These are phyloP conservation scores for Pheosia tremula DNA, from an alignment of 2,888 invertebrate genomes.

Conservation along the genomic window DNA sequence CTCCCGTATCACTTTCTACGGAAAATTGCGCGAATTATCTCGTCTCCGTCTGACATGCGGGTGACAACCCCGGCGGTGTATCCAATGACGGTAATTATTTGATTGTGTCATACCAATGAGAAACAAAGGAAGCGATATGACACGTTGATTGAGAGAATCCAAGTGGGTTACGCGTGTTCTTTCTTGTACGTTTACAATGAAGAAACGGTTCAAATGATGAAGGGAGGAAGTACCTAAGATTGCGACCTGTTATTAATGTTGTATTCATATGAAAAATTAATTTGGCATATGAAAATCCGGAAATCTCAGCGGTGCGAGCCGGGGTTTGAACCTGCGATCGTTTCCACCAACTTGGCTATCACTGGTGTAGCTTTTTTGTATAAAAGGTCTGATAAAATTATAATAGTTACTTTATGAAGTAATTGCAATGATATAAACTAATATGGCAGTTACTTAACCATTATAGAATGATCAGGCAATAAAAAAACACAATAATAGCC, in stretches of 20 bases:
- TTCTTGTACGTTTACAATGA: not conserved
- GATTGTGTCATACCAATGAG: not conserved
- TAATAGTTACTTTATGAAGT: no score
- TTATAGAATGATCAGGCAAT: not conserved
- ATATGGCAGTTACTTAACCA: not conserved
- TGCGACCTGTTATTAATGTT: no score
- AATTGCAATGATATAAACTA: no score
- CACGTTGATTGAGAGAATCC: not conserved
- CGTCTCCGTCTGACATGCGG: conserved; percentile 1
- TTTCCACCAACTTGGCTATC: no score
- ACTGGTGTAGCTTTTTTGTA: no score
- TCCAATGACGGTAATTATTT: conserved; percentile 2
- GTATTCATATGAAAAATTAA: no score
- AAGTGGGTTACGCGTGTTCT: not conserved
- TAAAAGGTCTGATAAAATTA: no score
- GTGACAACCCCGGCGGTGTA: not conserved
- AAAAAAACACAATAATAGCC: not conserved
- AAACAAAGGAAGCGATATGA: conserved; percentile 2
- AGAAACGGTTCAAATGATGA: no score
- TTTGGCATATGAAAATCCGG: no score
- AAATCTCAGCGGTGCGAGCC: no score
- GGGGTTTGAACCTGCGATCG: no score
- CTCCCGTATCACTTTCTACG: conserved; percentile 8
- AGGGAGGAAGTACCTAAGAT: no score
- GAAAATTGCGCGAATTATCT: conserved; percentile 4